Conservation (phyloP, 1,140 invertebrate species). For the Eueides isabella region DNA sequence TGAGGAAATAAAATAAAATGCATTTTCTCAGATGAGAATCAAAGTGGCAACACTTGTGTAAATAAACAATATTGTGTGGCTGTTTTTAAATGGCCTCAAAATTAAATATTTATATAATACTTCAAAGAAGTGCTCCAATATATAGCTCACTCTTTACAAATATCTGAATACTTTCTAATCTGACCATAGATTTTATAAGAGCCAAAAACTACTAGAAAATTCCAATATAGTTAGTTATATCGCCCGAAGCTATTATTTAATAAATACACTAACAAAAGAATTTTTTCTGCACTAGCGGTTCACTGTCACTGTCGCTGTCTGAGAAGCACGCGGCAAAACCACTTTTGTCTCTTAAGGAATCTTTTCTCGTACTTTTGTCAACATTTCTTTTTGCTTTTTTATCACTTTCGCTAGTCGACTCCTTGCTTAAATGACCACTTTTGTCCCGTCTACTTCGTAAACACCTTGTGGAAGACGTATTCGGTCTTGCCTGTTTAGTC, state of each 20-base stretch:
- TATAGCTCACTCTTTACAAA: not conserved
- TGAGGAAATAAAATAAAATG: too few species aligned
- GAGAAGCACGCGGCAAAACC: slow-evolving; percentile 72
- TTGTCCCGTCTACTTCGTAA: slow-evolving; percentile 34
- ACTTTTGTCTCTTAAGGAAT: slow-evolving; percentile 63
- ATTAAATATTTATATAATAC: too few species aligned
- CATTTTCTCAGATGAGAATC: too few species aligned
- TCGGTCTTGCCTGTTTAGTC: slow-evolving; percentile 31
- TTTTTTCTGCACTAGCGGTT: slow-evolving; percentile 59
- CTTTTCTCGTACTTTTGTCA: slow-evolving; percentile 44
- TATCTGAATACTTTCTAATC: not conserved
- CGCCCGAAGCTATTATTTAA: slow-evolving; percentile 31
- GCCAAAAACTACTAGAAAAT: slow-evolving; percentile 34
- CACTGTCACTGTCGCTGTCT: slow-evolving; percentile 72
- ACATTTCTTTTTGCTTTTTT: slow-evolving; percentile 32
- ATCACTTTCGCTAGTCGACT: slow-evolving; percentile 47
- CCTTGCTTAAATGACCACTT: slow-evolving; percentile 33
- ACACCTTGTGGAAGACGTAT: slow-evolving; percentile 31
- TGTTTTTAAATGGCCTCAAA: too few species aligned
- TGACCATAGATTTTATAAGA: slow-evolving; percentile 10
- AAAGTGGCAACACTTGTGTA: too few species aligned
- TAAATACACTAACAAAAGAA: slow-evolving; percentile 62
- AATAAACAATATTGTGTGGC: too few species aligned
- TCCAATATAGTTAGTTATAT: slow-evolving; percentile 32
- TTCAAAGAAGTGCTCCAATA: too few species aligned